Evolutionary conservation across 2,797 vertebrate species (phyloP), one percentile per base, ranked within the genome.

Genomic region (Anguilla anguilla): DNA sequence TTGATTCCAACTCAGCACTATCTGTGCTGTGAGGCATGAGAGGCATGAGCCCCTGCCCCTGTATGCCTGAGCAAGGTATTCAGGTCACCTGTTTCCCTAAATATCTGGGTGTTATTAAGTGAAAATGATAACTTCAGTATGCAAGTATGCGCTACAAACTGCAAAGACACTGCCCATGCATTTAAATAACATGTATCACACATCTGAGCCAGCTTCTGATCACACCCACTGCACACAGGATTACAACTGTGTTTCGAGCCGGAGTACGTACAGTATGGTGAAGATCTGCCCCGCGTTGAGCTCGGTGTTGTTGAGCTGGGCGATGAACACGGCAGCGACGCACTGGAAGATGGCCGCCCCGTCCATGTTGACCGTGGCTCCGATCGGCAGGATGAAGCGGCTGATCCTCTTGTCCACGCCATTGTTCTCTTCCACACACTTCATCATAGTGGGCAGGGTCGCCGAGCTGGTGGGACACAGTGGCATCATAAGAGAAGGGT

Each of bases 361-460:
- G 0, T 99, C 99, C 99, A 99, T 99, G 96, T 99, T 99, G 28
- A 99, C 99, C 0, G 99, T 99, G 19, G 99, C 98, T 6, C 99
- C 99, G 0, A 99, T 99, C 61, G 99, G 99, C n/a, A 99, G 97
- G 90, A 99, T 99, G 92, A 99, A 99, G 90, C 99, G 97, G 91
- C 98, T 98, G 94, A 99, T 99, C 90, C 97, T 97, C 91, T 99
- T 99, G 95, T 99, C 98, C 0, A 99, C 97, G 0, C 97, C 97
- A 0, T 99, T 99, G 94, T 99, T 99, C 91, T 99, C 98, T 93
- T 99, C 98, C 5, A 99, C 95, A 46, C 97, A 99, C 90, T 99
- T 99, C 79, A 99, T 99, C 98, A 99, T 99, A 0, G 98, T 97
- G 0, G 99, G 99, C 59, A 99, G 97, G 1, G 99, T 99, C 1